These are phyloP conservation scores for Schizopygopsis malacanthus DNA, from an alignment of 2,797 vertebrate genomes.

Conservation along the genomic window DNA sequence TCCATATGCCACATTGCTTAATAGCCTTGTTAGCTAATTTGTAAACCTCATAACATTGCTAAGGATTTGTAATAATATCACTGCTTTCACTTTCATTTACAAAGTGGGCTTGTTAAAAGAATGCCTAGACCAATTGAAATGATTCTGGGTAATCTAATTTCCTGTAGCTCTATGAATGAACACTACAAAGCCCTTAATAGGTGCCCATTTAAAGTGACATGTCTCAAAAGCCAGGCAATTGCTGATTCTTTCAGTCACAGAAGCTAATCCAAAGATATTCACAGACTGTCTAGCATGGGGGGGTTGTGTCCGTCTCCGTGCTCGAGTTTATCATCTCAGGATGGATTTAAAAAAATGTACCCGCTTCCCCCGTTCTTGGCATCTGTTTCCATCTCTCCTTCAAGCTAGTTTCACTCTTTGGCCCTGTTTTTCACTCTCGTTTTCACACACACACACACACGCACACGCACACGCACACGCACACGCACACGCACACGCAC, in stretches of 20 bases:
- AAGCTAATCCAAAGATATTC: neutral
- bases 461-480: neutral
- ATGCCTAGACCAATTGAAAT: neutral
- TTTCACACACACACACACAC: neutral
- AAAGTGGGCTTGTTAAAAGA: constrained; percentile 17
- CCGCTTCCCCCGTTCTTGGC: neutral
- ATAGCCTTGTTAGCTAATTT: constrained; percentile 18
- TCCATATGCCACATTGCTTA: constrained; percentile 9
- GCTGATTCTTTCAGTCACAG: constrained; percentile 16
- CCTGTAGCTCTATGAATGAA: constrained; percentile 5
- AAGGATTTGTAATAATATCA: constrained; percentile 8
- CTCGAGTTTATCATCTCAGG: constrained; percentile 11
- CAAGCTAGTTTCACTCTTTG: neutral
- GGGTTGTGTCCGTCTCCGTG: neutral
- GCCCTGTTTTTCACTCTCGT: neutral
- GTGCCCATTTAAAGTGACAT: neutral
- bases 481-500: neutral
- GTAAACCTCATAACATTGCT: neutral
- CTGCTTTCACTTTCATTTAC: constrained; percentile 16
- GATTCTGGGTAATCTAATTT: constrained; percentile 21
- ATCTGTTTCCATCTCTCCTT: constrained; percentile 7
- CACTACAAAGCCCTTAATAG: constrained; percentile 19
- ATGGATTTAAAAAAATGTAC: constrained; percentile 23
- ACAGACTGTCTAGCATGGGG: neutral
- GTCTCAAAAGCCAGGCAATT: constrained; percentile 11